Evolutionary conservation across 2,113 vertebrate genomes (phyloP).

Genomic region (Collichthys lucidus): DNA sequence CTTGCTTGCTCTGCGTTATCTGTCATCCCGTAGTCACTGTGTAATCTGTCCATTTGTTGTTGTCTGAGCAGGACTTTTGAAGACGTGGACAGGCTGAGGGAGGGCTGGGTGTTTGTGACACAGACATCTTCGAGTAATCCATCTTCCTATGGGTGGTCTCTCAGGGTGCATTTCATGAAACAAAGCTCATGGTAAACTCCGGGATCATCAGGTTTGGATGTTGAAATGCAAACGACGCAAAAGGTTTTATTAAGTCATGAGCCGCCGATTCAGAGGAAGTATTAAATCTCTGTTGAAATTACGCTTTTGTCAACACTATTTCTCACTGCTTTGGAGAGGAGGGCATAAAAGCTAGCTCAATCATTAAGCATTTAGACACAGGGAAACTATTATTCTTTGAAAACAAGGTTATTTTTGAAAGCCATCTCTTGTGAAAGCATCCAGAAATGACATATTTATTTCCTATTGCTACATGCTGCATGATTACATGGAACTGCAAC

Average conservation of each 20-base stretch:
- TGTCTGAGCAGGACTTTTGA: conserved; percentile 71
- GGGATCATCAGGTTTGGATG: conserved; percentile 59
- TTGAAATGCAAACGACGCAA: conserved; percentile 37
- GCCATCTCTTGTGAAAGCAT: conserved; percentile 35
- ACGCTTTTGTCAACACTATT: background rate
- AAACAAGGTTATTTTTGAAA: conserved; percentile 40
- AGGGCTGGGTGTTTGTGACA: conserved; percentile 71
- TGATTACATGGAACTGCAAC: conserved; percentile 60
- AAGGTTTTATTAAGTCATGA: background rate
- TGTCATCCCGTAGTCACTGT: conserved; percentile 82
- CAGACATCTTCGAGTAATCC: conserved; percentile 75
- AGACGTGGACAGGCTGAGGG: conserved; percentile 69
- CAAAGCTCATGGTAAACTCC: conserved; percentile 65
- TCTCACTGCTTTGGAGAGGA: conserved; percentile 7
- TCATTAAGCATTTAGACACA: conserved; percentile 2
- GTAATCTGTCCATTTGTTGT: conserved; percentile 85
- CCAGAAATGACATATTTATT: conserved; percentile 55
- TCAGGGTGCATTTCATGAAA: conserved; percentile 50
- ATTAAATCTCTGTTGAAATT: conserved; percentile 1
- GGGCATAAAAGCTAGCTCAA: background rate
- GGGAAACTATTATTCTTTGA: background rate
- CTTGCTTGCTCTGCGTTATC: conserved; percentile 80
- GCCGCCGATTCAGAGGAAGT: background rate
- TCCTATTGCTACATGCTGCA: conserved; percentile 51
- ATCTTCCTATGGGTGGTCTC: conserved; percentile 83